phyloP scores from a whole-genome alignment of 1,140 invertebrate species.

The Dryas iulia region DNA sequence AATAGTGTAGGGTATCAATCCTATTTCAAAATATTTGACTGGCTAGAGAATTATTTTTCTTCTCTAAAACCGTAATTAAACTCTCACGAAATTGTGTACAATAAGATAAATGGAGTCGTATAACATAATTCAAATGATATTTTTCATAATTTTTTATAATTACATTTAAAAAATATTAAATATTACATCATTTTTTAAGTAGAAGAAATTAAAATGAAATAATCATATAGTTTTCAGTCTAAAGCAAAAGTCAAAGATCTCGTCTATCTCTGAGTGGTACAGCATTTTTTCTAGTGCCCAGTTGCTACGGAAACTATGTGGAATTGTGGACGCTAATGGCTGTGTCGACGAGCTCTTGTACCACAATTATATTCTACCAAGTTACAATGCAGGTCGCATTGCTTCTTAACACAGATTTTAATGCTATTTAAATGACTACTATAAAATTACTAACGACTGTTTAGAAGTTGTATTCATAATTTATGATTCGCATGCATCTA shows the following conservation, averaged over 20 bases:
- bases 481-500: neutral
- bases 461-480: neutral
- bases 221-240: neutral
- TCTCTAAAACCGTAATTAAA: too few relatives aligned
- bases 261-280: neutral
- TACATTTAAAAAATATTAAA: too few relatives aligned
- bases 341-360: neutral
- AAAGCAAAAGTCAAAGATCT: neutral
- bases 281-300: neutral
- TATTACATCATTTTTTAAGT: too few relatives aligned
- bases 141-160: too few relatives aligned
- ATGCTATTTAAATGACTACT: neutral
- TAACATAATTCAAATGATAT: too few relatives aligned
- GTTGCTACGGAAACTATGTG: neutral
- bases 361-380: neutral
- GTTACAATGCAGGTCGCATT: neutral
- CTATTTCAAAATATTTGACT: too few relatives aligned
- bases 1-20: too few relatives aligned
- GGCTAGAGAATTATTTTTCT: too few relatives aligned
- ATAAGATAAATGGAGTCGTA: too few relatives aligned
- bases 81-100: too few relatives aligned
- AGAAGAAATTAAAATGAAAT: too few relatives aligned
- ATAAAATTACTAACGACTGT: neutral
- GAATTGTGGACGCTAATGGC: neutral
- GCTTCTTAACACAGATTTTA: slow-evolving; percentile 3